phyloP scores from a whole-genome alignment of 2,113 vertebrate genomes.

The Aldabrachelys gigantea region DNA sequence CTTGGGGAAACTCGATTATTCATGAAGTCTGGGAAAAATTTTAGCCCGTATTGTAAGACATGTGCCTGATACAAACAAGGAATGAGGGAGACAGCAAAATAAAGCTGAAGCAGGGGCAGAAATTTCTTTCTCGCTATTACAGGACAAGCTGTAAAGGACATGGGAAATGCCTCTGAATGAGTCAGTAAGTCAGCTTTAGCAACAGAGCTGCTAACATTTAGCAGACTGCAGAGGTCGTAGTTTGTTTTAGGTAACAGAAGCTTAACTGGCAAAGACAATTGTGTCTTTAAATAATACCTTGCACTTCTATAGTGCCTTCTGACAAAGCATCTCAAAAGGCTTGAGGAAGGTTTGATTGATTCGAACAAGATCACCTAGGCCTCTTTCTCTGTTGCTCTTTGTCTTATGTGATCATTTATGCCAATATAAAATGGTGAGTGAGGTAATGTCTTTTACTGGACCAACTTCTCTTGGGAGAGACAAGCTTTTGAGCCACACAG shows the following conservation, averaged over 20 bases:
- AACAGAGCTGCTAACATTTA: background rate
- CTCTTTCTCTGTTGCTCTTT: too few relatives aligned
- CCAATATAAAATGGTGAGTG: too few relatives aligned
- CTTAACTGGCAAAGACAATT: background rate
- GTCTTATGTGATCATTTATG: too few relatives aligned
- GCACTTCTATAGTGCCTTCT: too few relatives aligned
- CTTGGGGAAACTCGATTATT: background rate
- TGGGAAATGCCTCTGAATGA: background rate
- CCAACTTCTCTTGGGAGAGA: too few relatives aligned
- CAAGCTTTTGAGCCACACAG: too few relatives aligned
- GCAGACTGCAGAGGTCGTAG: background rate
- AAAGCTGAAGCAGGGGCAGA: background rate
- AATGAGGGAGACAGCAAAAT: background rate
- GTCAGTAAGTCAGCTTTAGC: background rate
- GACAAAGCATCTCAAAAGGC: too few relatives aligned
- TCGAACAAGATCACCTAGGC: too few relatives aligned
- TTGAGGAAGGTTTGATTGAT: too few relatives aligned
- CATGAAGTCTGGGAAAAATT: background rate
- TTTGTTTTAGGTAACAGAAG: background rate
- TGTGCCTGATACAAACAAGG: background rate
- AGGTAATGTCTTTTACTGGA: too few relatives aligned
- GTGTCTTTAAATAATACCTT: background rate
- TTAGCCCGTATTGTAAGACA: background rate
- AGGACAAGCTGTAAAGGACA: background rate
- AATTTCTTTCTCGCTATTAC: background rate